Percentiles rank a stretch among this genome's conserved stretches.
Evolutionary conservation across 1,140 invertebrate species (phyloP).

Genomic region (Tetramorium parvispinum): DNA sequence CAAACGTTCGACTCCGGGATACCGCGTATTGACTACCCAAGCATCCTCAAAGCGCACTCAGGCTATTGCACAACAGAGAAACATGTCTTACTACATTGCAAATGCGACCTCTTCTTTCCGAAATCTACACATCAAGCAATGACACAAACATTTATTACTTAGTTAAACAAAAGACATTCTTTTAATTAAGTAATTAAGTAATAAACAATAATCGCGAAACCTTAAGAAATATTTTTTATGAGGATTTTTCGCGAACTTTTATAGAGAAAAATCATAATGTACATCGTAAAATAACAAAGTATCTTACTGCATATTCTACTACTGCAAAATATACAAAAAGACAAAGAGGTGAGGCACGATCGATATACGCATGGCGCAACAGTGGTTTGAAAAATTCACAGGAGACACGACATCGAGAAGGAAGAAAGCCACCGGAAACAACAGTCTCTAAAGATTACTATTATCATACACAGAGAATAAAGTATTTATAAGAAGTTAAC

Average conservation of each 20-base stretch:
- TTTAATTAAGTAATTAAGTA: background rate
- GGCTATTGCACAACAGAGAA: background rate
- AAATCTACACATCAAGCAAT: background rate
- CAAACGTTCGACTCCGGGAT: background rate
- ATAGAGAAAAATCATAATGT: background rate
- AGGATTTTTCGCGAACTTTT: background rate
- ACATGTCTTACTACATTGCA: background rate
- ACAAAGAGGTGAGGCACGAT: conserved; percentile 2
- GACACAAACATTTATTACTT: too few relatives aligned
- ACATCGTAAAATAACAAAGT: background rate
- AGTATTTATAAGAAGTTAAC: conserved; percentile 14
- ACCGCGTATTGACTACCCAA: conserved; percentile 22
- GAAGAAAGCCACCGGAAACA: background rate
- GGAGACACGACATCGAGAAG: background rate
- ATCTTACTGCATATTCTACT: background rate
- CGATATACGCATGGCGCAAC: conserved; percentile 38
- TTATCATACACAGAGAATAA: background rate
- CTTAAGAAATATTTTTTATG: background rate
- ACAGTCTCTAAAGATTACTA: background rate
- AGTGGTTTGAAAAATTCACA: conserved; percentile 39
- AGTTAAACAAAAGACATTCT: background rate
- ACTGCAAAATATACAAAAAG: conserved; percentile 17
- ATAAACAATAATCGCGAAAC: background rate
- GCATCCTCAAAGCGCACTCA: conserved; percentile 14
- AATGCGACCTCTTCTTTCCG: background rate